These are phyloP conservation scores for Subacronicta megacephala DNA, from an alignment of 2,888 invertebrate genomes.

Conservation along the genomic window DNA sequence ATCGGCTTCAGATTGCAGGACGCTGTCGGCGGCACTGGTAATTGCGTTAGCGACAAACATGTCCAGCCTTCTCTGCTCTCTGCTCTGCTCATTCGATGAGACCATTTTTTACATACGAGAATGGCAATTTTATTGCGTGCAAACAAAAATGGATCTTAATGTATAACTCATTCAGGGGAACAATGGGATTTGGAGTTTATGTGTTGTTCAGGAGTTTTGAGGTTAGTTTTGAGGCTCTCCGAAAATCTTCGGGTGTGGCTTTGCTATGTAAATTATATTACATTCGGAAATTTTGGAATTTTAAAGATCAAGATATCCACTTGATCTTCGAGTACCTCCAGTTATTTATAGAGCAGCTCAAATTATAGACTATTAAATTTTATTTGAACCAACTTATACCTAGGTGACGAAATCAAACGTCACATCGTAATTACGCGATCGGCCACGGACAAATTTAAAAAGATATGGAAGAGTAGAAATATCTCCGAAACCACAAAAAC, in stretches of 20 bases:
- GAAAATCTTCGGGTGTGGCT: conserved; percentile 26
- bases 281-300: conserved; percentile 11
- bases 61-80: conserved; percentile 69
- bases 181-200: conserved; percentile 20
- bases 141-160: conserved; percentile 33
- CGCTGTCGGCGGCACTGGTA: conserved; percentile 73
- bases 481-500: no score
- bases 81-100: conserved; percentile 68
- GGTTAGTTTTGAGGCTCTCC: conserved; percentile 35
- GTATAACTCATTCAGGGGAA: conserved; percentile 10
- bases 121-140: conserved; percentile 39
- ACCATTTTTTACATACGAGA: conserved; percentile 63
- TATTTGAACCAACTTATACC: no score
- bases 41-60: conserved; percentile 84
- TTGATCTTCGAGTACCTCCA: no score
- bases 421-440: no score
- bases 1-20: conserved; percentile 86
- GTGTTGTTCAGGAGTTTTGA: conserved; percentile 27
- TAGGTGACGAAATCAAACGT: no score
- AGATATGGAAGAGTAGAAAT: no score
- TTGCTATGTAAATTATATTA: conserved; percentile 33
- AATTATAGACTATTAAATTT: no score
- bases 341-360: no score
- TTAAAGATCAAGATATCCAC: no score
- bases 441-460: no score